Base-by-base conservation (phyloP, 2,797 vertebrate species). In the Chromobotia macracanthus region DNA sequence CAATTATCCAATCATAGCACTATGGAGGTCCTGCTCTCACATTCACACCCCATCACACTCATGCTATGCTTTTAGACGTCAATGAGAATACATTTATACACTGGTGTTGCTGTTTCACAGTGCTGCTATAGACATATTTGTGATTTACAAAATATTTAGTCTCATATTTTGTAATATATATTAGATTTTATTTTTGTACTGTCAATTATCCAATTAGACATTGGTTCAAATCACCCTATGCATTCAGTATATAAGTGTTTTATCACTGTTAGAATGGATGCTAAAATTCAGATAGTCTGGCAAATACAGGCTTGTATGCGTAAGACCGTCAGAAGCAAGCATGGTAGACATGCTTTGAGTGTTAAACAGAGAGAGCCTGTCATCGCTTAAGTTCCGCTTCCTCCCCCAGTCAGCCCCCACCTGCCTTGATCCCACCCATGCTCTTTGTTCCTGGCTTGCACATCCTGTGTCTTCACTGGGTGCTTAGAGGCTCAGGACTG, bases 311-410 rank as follows among this genome's bases (percentile, higher is more conserved):
- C 66, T 77, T 70, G 76, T 46, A 78, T 71, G 19, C 58, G 46
- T 53, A 70, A 38, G 25, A 70, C 77, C 51, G 15, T 73, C 75
- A 66, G 77, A 76, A 55, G 64, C 70, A 70, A 61, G 51, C 50
- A 75, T 56, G 71, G 44, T 50, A 18, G 69, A 48, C 83, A 75
- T 84, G 83, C 72, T 71, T 72, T 73, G 80, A 48, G 58, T 84
- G 68, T 72, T 84, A 84, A 84, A 82, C 77, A 84, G 83, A 72
- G 61, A 80, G 68, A 72, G 76, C 48, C 77, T 72, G 83, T 82
- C 76, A 81, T 79, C 72, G 75, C 12, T 79, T 66, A 44, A 60
- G 51, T 64, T 70, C 61, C 66, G 58, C 71, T 74, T 61, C 64
- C 70, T 74, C 70, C 68, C 28, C 48, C 64, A 56, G 56, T 75